Percentiles rank a stretch among this genome's conserved stretches.
Conservation (phyloP, 2,797 vertebrate genomes). For the Acipenser ruthenus region DNA sequence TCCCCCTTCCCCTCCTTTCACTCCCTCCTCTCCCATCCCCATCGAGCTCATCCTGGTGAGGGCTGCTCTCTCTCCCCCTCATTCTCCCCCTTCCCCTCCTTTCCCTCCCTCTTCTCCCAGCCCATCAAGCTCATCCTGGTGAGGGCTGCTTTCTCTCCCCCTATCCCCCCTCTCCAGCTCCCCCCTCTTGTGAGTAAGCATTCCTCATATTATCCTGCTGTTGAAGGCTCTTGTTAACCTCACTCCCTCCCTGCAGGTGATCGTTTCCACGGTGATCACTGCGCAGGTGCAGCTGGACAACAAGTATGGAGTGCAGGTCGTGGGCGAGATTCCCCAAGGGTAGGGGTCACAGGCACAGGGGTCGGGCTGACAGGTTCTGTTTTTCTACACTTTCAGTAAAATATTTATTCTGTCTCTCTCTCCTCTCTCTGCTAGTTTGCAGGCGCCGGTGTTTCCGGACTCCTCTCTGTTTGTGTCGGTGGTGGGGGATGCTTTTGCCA, state of each 20-base stretch:
- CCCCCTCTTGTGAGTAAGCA: no score
- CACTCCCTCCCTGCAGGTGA: conserved; percentile 43
- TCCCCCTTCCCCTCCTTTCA: no score
- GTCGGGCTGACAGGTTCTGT: not conserved
- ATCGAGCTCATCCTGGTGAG: conserved; percentile 60
- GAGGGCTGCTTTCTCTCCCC: not conserved
- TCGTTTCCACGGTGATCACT: conserved; percentile 69
- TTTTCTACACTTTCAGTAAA: not conserved
- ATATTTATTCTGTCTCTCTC: not conserved
- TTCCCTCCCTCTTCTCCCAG: no score
- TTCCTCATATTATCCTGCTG: no score
- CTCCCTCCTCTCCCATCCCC: conserved; percentile 46
- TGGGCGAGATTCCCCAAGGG: conserved; percentile 56
- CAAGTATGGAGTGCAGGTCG: conserved; percentile 43
- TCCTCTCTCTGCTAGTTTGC: conserved; percentile 53
- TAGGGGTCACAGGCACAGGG: conserved; percentile 30
- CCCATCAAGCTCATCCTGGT: no score
- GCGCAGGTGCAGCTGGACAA: conserved; percentile 31
- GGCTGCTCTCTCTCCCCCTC: no score
- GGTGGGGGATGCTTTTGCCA: conserved; percentile 80
- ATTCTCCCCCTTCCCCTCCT: no score
- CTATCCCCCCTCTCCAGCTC: no score
- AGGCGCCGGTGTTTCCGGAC: conserved; percentile 57
- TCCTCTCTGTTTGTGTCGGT: conserved; percentile 57
- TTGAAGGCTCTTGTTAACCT: no score